Base-by-base conservation (phyloP, 2,888 invertebrate genomes). In the Schrankia costaestrigalis region DNA sequence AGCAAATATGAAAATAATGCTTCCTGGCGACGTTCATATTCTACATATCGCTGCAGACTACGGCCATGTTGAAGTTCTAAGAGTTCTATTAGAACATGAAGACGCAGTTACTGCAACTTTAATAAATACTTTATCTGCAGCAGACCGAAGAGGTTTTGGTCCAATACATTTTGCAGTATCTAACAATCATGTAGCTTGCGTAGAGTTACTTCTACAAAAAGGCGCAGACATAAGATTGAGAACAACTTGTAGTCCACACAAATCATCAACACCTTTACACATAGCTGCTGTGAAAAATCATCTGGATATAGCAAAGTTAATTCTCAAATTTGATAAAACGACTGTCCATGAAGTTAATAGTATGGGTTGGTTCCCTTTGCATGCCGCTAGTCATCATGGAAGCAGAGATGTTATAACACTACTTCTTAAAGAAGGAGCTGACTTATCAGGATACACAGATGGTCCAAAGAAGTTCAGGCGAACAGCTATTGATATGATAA, bases 31-130 rank as follows among this genome's bases (percentile, higher is more conserved):
- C 12, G 70, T 84, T 0, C 92, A 89, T 22, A 86, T 91, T 26
- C 71, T 92, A n/a, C 91, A 92, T 46, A 70, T 90, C 36, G 91
- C 92, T 18, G 89, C 91, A 22, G 89, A 89, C 50, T 63, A 81
- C 45, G 90, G 91, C 0, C 80, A 90, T 38, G 48, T 78, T 10
- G 85, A 88, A 32, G 89, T 91, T 54, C 78, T 92, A 6, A 82
- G 82, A 59, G 67, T 79, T 12, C 69, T 92, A 24, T 56, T 92
- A 14, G 77, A 80, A 57, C 60, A 80, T 60, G 63, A 89, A 60
- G 64, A 84, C 68, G 45, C 61, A 10, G 52, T 80, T 2, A 71
- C 81, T 1, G 45, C 56, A 33, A 41, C 38, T 3, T 65, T 82
- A 57, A 66, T 85, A 3, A 77, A 84, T 45, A 52, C 68, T 3